Percentiles rank a stretch among this genome's conserved stretches.
These are phyloP conservation scores for Idris sp. DNA, from an alignment of 1,140 invertebrate species.

Conservation along the genomic window DNA sequence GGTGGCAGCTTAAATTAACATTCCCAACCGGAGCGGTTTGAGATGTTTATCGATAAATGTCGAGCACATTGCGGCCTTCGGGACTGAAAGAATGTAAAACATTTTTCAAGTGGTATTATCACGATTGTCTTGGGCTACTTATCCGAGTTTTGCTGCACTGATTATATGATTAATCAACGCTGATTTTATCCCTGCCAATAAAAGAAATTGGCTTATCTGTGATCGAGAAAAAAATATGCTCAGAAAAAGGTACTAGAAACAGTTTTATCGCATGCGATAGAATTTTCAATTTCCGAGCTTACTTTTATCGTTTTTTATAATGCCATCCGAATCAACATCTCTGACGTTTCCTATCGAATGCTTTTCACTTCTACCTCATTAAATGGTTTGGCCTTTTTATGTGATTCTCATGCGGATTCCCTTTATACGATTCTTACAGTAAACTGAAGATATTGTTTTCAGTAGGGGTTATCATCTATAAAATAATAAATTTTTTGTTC, in stretches of 20 bases:
- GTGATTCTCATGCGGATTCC: background rate
- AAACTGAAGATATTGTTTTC: no score
- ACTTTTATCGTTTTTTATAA: constrained; percentile 16
- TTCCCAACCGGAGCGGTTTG: background rate
- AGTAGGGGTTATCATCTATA: no score
- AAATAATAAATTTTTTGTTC: no score
- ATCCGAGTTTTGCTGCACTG: constrained; percentile 20
- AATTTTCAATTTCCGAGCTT: constrained; percentile 39
- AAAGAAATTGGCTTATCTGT: constrained; percentile 38
- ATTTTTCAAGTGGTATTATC: constrained; percentile 10
- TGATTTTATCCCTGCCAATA: constrained; percentile 29
- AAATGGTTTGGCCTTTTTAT: constrained; percentile 1
- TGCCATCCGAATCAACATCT: constrained; percentile 18
- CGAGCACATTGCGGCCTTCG: constrained; percentile 16
- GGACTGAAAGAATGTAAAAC: constrained; percentile 6
- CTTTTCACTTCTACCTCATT: constrained; percentile 6
- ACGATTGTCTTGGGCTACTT: constrained; percentile 12
- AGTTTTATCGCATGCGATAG: constrained; percentile 23
- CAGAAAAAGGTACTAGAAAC: constrained; percentile 2
- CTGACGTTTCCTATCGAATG: constrained; percentile 1
- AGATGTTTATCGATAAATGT: constrained; percentile 32
- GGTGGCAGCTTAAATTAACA: constrained; percentile 20
- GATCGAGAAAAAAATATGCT: constrained; percentile 15
- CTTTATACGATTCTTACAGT: background rate
- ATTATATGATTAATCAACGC: constrained; percentile 35